Evolutionary conservation across 1,140 invertebrate genomes (phyloP).

Genomic region (Caenorhabditis brenneri): DNA sequence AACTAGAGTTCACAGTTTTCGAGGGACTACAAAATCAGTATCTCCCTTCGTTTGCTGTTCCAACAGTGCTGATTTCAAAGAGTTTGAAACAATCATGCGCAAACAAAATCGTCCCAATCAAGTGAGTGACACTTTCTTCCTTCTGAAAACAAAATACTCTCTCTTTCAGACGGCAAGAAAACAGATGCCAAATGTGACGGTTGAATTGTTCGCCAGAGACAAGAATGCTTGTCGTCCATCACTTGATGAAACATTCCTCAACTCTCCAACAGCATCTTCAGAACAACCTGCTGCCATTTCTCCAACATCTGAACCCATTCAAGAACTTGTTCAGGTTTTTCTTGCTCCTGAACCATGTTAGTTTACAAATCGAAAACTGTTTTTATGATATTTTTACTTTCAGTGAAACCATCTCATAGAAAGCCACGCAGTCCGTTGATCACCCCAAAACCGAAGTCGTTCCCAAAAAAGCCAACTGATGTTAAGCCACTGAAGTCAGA

Average conservation of each 20-base stretch:
- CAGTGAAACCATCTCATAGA: background rate
- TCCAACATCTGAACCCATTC: background rate
- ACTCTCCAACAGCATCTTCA: no score
- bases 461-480: no score
- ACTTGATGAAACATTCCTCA: background rate
- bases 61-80: background rate
- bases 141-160: no score
- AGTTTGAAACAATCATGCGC: constrained; percentile 15
- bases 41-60: no score
- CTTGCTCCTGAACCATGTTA: background rate
- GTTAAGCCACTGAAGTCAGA: background rate
- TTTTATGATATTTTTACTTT: background rate
- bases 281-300: no score
- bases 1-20: no score
- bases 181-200: constrained; percentile 29
- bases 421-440: no score
- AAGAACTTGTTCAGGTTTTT: background rate
- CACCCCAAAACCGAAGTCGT: no score
- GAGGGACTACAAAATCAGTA: no score
- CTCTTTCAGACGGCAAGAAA: constrained; percentile 10
- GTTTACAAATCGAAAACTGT: background rate
- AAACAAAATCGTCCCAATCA: no score
- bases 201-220: background rate
- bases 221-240: constrained; percentile 6
- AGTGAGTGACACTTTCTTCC: no score